Evolutionary conservation across 2,797 vertebrate species (phyloP).

Genomic region (Catostomus latipinnis): DNA sequence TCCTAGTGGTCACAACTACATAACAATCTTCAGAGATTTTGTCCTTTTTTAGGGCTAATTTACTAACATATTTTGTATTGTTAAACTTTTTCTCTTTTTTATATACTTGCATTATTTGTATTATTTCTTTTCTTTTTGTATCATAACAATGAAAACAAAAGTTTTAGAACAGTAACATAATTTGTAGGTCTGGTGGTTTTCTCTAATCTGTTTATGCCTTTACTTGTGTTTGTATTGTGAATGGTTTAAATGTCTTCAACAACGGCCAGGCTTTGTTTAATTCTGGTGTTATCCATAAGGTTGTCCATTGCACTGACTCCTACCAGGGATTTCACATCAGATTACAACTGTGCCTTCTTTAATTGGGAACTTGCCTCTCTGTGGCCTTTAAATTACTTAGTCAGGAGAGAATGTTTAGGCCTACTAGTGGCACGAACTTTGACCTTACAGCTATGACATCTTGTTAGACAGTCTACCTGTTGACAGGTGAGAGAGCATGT

Average conservation of each 20-base stretch:
- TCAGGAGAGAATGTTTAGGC: slow-evolving; percentile 47
- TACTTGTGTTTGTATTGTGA: not conserved
- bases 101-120: too few species aligned
- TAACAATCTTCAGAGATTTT: not conserved
- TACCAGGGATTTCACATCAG: slow-evolving; percentile 64
- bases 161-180: too few species aligned
- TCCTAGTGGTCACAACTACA: slow-evolving; percentile 44
- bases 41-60: not conserved
- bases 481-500: slow-evolving; percentile 1
- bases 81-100: not conserved
- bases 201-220: not conserved
- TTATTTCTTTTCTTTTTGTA: not conserved
- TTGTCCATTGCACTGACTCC: slow-evolving; percentile 3
- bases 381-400: slow-evolving; percentile 31
- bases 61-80: not conserved
- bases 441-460: too few species aligned
- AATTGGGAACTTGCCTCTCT: slow-evolving; percentile 55
- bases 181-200: not conserved
- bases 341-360: slow-evolving; percentile 62
- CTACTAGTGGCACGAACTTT: slow-evolving; percentile 48
- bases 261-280: not conserved
- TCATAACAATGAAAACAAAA: too few species aligned
- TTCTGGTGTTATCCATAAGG: not conserved
- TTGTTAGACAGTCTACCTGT: not conserved
- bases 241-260: not conserved